Evolutionary conservation across 64 coral and sea anemone species (phyloP).

Genomic region (Stylophora pistillata): DNA sequence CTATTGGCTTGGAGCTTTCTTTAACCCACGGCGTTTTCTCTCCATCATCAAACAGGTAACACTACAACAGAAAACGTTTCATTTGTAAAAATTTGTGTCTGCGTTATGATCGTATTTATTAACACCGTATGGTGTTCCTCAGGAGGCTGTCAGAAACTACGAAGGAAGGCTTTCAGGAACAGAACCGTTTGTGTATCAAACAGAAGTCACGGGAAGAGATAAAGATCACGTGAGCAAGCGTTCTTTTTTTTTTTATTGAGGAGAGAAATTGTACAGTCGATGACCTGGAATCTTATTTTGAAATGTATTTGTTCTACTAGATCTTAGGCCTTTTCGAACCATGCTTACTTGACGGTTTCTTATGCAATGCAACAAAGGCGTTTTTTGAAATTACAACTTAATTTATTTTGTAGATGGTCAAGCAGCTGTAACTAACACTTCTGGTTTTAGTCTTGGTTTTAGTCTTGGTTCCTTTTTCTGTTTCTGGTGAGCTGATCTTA

Average conservation of each 20-base stretch:
- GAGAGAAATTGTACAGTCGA: too few relatives aligned
- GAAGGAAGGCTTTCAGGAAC: constrained; percentile 72
- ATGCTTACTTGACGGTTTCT: too few relatives aligned
- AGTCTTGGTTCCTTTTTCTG: neutral
- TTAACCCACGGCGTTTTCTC: constrained; percentile 83
- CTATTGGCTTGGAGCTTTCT: constrained; percentile 97
- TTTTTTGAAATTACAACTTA: too few relatives aligned
- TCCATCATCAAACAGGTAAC: constrained; percentile 92
- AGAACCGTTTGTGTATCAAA: constrained; percentile 94
- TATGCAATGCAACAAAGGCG: too few relatives aligned
- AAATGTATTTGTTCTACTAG: too few relatives aligned
- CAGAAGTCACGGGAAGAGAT: constrained; percentile 96
- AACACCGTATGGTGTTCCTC: neutral
- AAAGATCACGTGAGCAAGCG: constrained; percentile 89
- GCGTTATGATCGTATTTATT: too few relatives aligned
- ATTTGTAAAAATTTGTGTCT: neutral
- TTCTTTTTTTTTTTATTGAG: neutral
- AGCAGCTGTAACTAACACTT: too few relatives aligned
- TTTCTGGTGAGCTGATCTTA: too few relatives aligned
- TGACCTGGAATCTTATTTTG: too few relatives aligned
- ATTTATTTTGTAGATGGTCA: too few relatives aligned
- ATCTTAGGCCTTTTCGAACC: too few relatives aligned
- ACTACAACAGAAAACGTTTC: neutral
- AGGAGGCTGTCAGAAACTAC: constrained; percentile 85
- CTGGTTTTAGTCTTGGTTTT: neutral